These are phyloP conservation scores for Trichosurus vulpecula DNA, from an alignment of 2,797 vertebrate genomes.

Conservation along the genomic window DNA sequence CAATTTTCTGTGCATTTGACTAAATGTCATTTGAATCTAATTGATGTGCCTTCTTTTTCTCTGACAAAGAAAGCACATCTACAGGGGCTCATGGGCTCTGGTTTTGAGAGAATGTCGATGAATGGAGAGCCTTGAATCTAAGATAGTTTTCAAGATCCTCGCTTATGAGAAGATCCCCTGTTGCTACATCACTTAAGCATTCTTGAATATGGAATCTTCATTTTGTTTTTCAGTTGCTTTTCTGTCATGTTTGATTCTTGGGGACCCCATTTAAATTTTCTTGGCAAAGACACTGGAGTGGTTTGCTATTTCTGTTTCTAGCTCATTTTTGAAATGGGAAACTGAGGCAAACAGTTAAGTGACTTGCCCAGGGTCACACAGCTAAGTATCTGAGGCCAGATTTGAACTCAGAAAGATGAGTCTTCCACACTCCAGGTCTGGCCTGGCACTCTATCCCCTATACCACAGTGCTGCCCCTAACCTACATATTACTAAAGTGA, in stretches of 20 bases:
- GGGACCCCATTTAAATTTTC: not conserved
- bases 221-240: not conserved
- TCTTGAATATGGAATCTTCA: not conserved
- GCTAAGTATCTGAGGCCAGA: not conserved
- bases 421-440: not conserved
- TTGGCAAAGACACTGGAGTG: not conserved
- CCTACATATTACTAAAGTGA: not conserved
- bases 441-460: not conserved
- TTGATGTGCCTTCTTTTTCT: not conserved
- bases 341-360: not conserved
- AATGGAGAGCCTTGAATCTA: not conserved
- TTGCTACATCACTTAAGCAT: not conserved
- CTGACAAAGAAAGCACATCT: not conserved
- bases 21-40: not conserved
- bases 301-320: not conserved
- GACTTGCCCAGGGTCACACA: not conserved
- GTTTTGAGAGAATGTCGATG: not conserved
- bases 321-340: not conserved
- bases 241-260: too few species aligned
- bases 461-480: not conserved
- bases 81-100: not conserved
- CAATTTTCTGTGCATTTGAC: not conserved
- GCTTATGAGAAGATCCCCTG: not conserved
- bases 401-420: not conserved
- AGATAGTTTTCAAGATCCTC: not conserved